Conservation (phyloP, 1,140 invertebrate genomes). For the Leucophenga varia region DNA sequence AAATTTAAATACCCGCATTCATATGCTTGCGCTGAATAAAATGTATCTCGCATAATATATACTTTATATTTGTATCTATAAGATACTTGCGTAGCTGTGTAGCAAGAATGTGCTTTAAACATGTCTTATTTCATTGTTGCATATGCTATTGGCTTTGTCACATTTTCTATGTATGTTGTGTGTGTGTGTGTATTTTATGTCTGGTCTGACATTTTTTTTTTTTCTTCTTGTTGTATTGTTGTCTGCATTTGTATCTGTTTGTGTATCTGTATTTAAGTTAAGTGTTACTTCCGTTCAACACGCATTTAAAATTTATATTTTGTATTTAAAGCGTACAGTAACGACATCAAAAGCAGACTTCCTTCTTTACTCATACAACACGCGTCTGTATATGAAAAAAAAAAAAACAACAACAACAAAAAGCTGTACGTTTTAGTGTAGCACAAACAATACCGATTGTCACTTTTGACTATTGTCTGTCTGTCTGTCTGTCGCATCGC, state of each 20-base stretch:
- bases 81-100: slow-evolving; percentile 5
- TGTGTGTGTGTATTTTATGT: slow-evolving; percentile 9
- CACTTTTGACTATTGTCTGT: too few species aligned
- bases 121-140: too few species aligned
- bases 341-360: too few species aligned
- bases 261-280: slow-evolving; percentile 32
- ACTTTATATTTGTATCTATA: not conserved
- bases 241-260: not conserved
- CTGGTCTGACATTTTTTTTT: slow-evolving; percentile 23
- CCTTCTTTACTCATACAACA: too few species aligned
- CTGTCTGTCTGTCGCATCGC: too few species aligned
- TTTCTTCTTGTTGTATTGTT: slow-evolving; percentile 10
- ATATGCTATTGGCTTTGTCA: too few species aligned
- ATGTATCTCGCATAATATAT: not conserved
- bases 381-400: too few species aligned
- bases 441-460: too few species aligned
- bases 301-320: slow-evolving; percentile 21
- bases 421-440: not conserved
- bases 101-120: too few species aligned
- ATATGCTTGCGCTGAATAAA: not conserved
- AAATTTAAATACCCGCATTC: slow-evolving; percentile 46
- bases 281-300: slow-evolving; percentile 44
- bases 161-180: not conserved
- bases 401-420: not conserved
- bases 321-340: not conserved